Evolutionary conservation across 37 sponge, comb jelly and placozoan species (phyloP).

Genomic region (Ianthella basta): DNA sequence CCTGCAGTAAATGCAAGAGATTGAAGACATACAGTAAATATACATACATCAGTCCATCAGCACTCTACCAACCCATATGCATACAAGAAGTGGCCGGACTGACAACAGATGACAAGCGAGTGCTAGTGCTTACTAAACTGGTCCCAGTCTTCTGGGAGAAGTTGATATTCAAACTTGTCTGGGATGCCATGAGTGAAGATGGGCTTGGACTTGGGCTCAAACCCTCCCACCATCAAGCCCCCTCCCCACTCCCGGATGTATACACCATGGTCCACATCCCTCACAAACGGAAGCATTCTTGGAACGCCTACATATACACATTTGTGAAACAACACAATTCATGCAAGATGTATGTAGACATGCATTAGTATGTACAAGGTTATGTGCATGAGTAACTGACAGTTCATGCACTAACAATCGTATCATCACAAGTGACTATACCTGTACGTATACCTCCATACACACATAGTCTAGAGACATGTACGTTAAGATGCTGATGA

Average conservation of each 20-base stretch:
- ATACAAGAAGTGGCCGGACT: too few species aligned
- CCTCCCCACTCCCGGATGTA: slow-evolving; percentile 67
- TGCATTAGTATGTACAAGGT: too few species aligned
- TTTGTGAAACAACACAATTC: background rate
- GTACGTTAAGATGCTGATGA: too few species aligned
- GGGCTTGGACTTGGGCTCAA: slow-evolving; percentile 48
- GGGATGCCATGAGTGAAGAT: slow-evolving; percentile 51
- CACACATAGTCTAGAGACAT: too few species aligned
- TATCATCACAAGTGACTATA: too few species aligned
- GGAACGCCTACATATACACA: slow-evolving; percentile 39
- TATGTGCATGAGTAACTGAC: too few species aligned
- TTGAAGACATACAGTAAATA: background rate
- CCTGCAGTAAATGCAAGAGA: slow-evolving; percentile 26
- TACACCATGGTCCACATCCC: slow-evolving; percentile 33
- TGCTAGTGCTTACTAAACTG: slow-evolving; percentile 25
- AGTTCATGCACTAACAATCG: too few species aligned
- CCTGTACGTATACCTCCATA: too few species aligned
- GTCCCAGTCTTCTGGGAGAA: slow-evolving; percentile 68
- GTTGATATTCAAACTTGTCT: slow-evolving; percentile 50
- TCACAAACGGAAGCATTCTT: slow-evolving; percentile 41
- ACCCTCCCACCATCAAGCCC: slow-evolving; percentile 53
- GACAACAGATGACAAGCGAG: background rate
- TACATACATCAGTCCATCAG: background rate
- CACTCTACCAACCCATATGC: too few species aligned
- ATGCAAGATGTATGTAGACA: too few species aligned